Evolutionary conservation across 1,140 invertebrate species (phyloP).

Genomic region (Tetraneura akinire): DNA sequence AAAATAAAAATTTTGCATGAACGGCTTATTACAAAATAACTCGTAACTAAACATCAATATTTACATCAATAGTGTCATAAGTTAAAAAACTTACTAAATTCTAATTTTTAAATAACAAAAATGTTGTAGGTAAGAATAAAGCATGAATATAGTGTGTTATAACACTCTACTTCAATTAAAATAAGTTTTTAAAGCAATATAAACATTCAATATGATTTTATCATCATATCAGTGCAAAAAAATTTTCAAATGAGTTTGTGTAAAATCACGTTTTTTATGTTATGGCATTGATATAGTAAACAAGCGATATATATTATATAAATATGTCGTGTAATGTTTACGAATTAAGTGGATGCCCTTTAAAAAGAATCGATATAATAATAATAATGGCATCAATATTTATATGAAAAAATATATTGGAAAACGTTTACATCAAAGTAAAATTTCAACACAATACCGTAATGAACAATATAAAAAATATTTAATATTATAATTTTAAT

Average conservation of each 20-base stretch:
- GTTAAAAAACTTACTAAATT: conserved; percentile 14
- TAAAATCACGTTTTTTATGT: conserved; percentile 34
- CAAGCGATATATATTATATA: conserved; percentile 32
- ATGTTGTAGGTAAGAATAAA: conserved; percentile 21
- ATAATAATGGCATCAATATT: too few relatives aligned
- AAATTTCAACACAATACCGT: too few relatives aligned
- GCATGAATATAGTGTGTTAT: conserved; percentile 19
- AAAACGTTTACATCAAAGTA: too few relatives aligned
- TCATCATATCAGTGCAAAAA: not conserved
- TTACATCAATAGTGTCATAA: conserved; percentile 35
- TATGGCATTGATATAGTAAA: conserved; percentile 19
- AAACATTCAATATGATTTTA: conserved; percentile 27
- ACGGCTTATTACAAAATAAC: conserved; percentile 41
- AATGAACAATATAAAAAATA: too few relatives aligned
- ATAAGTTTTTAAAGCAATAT: conserved; percentile 14
- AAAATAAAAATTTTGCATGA: conserved; percentile 27
- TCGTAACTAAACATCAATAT: not conserved
- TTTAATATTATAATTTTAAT: too few relatives aligned
- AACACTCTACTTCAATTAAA: conserved; percentile 9
- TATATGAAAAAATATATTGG: too few relatives aligned
- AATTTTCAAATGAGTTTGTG: conserved; percentile 28
- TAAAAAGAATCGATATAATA: too few relatives aligned
- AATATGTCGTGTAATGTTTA: too few relatives aligned
- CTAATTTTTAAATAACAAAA: conserved; percentile 27
- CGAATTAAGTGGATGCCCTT: too few relatives aligned